Base-by-base conservation (phyloP, 1,140 invertebrate species). In the Atta colombica region DNA sequence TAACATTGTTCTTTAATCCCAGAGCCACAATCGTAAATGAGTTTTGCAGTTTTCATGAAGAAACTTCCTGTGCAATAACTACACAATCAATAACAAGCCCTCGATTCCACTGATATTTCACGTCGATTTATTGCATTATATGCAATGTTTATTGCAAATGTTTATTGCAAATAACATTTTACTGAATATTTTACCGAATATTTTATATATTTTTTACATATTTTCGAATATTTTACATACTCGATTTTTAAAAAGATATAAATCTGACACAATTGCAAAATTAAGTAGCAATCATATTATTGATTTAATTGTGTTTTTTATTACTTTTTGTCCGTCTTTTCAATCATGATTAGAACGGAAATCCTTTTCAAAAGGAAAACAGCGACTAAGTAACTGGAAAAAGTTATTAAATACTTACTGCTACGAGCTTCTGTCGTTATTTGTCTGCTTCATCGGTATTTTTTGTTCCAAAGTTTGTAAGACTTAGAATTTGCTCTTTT, bases 401-500 rank as follows among this genome's bases (percentile, higher is more conserved):
- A 71, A 81, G 78, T 81, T 81, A 6, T 1, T 35, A 1, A 71
- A 12, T 51, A 55, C 16, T 81, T 60, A 58, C 16, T n/a, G 31
- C 45, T n/a, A 7, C 49, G n/a, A 68, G 31, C 25, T 39, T 81
- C 21, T 53, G 25, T 21, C 39, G 21, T 31, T 58, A 65, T 55
- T 61, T 25, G 49, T 80, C 10, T 66, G 65, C 65, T 25, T 60
- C 65, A 58, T 81, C 28, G 51, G 21, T 31, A 18, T 69, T 81
- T 81, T 81, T 81, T 45, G 16, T 10, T 28, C 16, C 14, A 8
- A 58, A 80, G 77, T 81, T 81, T 49, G 51, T 31, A 31, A 81
- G 31, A 25, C 51, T 58, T 16, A 28, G 4, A 53, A 80, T 61
- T 68, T 31, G 31, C 14, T 77, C 21, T 35, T 21, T n/a, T n/a